These are phyloP conservation scores for Melierax canorus DNA, from an alignment of 2,113 vertebrate species.

Conservation along the genomic window DNA sequence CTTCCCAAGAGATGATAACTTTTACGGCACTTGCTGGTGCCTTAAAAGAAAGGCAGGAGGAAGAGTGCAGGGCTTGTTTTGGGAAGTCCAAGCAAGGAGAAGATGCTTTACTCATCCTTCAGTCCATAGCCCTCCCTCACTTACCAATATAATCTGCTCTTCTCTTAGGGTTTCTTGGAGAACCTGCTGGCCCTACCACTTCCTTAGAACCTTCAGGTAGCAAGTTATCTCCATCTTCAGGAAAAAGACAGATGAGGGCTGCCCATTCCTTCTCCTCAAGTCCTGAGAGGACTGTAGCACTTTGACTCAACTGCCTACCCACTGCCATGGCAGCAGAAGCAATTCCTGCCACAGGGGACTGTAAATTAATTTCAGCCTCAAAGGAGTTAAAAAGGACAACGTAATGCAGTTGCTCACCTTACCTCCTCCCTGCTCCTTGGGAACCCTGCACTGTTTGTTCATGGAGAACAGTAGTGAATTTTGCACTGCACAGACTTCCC, in stretches of 20 bases:
- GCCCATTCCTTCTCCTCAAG: not conserved
- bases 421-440: not conserved
- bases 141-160: not conserved
- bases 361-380: not conserved
- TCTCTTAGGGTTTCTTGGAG: not conserved
- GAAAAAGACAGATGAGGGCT: not conserved
- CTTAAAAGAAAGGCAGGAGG: not conserved
- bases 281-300: not conserved
- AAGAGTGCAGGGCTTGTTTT: not conserved
- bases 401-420: not conserved
- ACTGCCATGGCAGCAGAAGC: not conserved
- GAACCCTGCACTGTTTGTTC: not conserved
- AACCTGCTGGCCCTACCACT: not conserved
- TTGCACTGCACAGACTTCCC: not conserved
- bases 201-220: not conserved
- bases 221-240: not conserved
- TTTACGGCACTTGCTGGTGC: not conserved
- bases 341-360: not conserved
- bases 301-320: not conserved
- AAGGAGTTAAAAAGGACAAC: not conserved
- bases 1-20: not conserved
- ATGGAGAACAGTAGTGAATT: not conserved
- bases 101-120: not conserved
- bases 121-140: not conserved
- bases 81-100: not conserved